A percentile compares a stretch with the other conserved stretches of the same genome.
Conservation (phyloP, 2,888 invertebrate species). For the Trichacis sp. region DNA sequence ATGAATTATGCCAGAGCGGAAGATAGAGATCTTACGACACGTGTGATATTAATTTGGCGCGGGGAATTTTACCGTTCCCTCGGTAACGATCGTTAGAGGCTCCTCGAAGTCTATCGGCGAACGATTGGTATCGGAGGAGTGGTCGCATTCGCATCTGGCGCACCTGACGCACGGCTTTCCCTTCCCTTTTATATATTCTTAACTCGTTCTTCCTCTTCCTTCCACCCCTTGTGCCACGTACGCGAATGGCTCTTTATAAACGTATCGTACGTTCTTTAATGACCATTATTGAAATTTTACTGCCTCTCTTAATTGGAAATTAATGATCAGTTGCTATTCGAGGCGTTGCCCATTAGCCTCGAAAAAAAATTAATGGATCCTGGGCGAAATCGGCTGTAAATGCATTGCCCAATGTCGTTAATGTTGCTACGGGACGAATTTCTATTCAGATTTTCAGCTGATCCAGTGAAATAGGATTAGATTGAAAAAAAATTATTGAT, state of each 20-base stretch:
- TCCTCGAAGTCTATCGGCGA: constrained; percentile 53
- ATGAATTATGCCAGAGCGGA: constrained; percentile 32
- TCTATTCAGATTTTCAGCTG: too few relatives aligned
- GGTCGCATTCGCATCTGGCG: constrained; percentile 62
- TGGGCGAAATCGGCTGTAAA: neutral
- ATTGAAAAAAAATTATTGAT: too few relatives aligned
- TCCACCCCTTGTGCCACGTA: constrained; percentile 47
- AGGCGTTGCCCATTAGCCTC: constrained; percentile 56
- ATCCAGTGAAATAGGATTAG: too few relatives aligned
- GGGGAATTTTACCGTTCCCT: constrained; percentile 16
- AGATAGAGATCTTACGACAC: constrained; percentile 40
- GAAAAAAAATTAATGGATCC: constrained; percentile 37
- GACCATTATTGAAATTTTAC: constrained; percentile 69
- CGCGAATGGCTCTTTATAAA: constrained; percentile 51
- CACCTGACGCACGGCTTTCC: constrained; percentile 64
- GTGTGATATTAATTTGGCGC: constrained; percentile 39
- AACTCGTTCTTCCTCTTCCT: constrained; percentile 42
- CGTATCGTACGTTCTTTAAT: constrained; percentile 66
- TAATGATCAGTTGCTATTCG: constrained; percentile 59
- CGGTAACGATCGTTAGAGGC: constrained; percentile 38
- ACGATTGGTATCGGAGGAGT: constrained; percentile 64
- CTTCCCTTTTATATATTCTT: constrained; percentile 43
- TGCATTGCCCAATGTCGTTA: too few relatives aligned
- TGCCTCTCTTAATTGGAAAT: constrained; percentile 67
- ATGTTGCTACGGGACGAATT: too few relatives aligned